Conservation (phyloP, 2,888 invertebrate genomes). For the Anodontia alba region DNA sequence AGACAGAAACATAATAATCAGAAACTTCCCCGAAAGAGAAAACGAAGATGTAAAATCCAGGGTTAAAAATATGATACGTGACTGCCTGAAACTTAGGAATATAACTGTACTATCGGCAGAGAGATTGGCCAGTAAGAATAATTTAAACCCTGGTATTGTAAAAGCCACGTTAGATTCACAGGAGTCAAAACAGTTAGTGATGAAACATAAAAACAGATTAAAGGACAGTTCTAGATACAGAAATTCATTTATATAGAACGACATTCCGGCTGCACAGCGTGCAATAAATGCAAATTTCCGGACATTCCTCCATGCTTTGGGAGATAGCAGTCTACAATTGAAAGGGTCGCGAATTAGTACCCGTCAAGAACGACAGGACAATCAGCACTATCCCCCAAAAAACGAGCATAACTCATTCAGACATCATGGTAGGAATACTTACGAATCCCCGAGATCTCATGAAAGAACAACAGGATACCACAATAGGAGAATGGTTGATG, state of each 20-base stretch:
- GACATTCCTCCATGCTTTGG: background rate
- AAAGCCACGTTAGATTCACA: background rate
- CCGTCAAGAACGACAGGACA: background rate
- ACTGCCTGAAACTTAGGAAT: background rate
- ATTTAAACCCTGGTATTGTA: background rate
- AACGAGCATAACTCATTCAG: background rate
- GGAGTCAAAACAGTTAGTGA: background rate
- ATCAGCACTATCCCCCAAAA: background rate
- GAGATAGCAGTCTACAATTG: background rate
- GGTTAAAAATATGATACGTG: background rate
- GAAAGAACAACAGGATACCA: background rate
- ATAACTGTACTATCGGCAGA: background rate
- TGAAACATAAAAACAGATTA: background rate
- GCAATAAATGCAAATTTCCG: conserved; percentile 4
- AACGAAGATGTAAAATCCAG: background rate
- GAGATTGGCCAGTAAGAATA: background rate
- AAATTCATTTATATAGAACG: background rate
- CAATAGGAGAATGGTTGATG: background rate
- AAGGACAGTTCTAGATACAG: background rate
- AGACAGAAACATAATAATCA: background rate
- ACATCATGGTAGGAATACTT: no score
- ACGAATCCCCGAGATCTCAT: background rate
- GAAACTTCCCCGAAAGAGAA: background rate
- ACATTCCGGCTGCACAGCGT: background rate
- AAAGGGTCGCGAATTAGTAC: background rate